Evolutionary conservation across 2,797 vertebrate species (phyloP), one percentile per base, ranked within the genome.

Genomic region (Pseudochirops cupreus): DNA sequence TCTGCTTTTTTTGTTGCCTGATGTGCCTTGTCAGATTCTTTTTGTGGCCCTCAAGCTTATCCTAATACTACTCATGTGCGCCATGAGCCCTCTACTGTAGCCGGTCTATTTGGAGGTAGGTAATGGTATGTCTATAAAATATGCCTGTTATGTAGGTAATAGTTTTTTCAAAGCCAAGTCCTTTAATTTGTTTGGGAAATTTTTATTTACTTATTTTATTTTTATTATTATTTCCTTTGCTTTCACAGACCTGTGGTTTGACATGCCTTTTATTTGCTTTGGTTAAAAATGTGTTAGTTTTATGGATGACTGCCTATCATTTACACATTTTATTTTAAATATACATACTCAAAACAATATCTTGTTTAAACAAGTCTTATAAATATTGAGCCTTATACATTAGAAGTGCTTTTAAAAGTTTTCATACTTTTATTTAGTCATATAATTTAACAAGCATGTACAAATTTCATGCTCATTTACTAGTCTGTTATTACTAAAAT

Each of bases 31-130:
- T 99, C 98, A 99, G 99, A 99, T 98, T 99, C 99, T 99, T 99
- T 99, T 99, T 99, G 99, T 99, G 99, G 99, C 98, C 99, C 99
- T 99, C 99, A 99, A 99, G 98, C 98, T 98, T 99, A 99, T 98
- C 98, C 98, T 99, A 99, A 98, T 62, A 99, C 99, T 99, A 99
- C 99, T 98, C 98, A 99, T 98, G 99, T 99, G 98, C 98, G 98
- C 96, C 98, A 98, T 98, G 99, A 99, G 97, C 98, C 99, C 99
- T 99, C 99, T 98, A 95, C 99, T 97, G 98, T 99, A 99, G 99
- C 99, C 99, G 99, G 99, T 99, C 99, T 99, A 98, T 99, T 99
- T 98, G 99, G 98, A 99, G 99, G 99, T 99, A 99, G 98, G 99
- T 99, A 97, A 97, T 1, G 56, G 57, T 94, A 26, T 91, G 67